Evolutionary conservation across 2,113 vertebrate species (phyloP).

Genomic region (Muntiacus reevesi): DNA sequence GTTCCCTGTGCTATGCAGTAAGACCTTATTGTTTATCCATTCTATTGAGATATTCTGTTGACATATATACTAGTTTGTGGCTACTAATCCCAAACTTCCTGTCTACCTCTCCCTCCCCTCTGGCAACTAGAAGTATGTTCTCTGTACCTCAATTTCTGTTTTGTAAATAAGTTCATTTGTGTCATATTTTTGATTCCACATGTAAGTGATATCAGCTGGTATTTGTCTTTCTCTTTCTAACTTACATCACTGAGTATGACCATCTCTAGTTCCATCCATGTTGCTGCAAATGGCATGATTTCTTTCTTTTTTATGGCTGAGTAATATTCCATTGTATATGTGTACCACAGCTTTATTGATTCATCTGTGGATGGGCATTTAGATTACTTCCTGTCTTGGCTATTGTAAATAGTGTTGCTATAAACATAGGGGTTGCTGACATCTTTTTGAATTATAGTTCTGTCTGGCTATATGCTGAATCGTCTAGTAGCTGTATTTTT

Average conservation of each 20-base stretch:
- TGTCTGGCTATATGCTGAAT: not conserved
- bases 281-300: not conserved
- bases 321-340: not conserved
- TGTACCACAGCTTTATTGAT: not conserved
- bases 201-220: not conserved
- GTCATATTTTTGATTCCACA: not conserved
- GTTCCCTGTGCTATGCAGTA: not conserved
- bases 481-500: rapidly evolving
- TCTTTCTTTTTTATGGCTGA: not conserved
- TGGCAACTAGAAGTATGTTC: not conserved
- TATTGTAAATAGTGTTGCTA: not conserved
- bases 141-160: not conserved
- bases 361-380: not conserved
- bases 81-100: not conserved
- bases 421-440: not conserved
- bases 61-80: not conserved
- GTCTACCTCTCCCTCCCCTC: not conserved
- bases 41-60: not conserved
- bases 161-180: not conserved
- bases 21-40: not conserved
- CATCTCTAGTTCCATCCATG: not conserved
- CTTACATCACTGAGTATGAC: not conserved
- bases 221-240: not conserved
- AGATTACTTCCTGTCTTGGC: not conserved
- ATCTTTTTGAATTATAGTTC: not conserved